Evolutionary conservation across 2,797 vertebrate species (phyloP).

Genomic region (Gallinago solitaria): DNA sequence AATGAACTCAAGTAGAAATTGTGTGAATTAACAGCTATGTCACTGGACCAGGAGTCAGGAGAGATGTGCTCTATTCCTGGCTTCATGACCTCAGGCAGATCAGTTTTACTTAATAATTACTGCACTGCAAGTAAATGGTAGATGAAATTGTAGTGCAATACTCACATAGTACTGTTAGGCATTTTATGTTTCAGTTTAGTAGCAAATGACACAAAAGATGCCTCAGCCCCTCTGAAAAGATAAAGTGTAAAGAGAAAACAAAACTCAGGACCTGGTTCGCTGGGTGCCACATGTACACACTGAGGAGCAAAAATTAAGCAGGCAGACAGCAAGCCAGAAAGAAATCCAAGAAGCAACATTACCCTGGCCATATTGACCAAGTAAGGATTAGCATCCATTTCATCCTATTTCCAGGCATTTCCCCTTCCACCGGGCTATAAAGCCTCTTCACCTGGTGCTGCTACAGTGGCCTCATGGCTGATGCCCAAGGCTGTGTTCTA

Average conservation of each 20-base stretch:
- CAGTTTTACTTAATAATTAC: background rate
- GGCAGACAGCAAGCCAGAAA: background rate
- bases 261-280: background rate
- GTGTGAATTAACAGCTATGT: background rate
- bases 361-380: background rate
- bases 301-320: fast-evolving
- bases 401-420: background rate
- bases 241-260: background rate
- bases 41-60: background rate
- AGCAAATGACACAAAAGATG: background rate
- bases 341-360: background rate
- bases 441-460: background rate
- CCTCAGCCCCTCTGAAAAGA: background rate
- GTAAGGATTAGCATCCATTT: background rate
- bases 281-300: fast-evolving
- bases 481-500: background rate
- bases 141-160: background rate
- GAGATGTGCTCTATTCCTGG: background rate
- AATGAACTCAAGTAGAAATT: constrained; percentile 32
- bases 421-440: background rate
- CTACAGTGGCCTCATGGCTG: background rate
- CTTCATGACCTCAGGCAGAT: constrained; percentile 19
- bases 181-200: background rate
- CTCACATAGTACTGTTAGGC: background rate
- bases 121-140: background rate